These are phyloP conservation scores for Acanthopagrus latus DNA, from an alignment of 2,797 vertebrate genomes.

Conservation along the genomic window DNA sequence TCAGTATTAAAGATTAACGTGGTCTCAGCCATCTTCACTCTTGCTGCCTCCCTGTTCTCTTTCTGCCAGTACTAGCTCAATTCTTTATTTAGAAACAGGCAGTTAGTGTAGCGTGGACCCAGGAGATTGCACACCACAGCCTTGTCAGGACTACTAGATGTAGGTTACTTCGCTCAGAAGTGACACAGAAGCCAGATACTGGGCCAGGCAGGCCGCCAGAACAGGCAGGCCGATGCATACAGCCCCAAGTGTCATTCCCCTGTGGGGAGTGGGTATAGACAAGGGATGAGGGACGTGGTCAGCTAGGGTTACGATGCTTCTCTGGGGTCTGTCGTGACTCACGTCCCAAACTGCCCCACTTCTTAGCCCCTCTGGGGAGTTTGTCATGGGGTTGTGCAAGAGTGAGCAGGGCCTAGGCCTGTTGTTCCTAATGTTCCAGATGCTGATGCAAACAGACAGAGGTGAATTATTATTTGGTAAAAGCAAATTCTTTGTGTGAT, in stretches of 20 bases:
- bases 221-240: conserved; percentile 48
- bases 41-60: conserved; percentile 56
- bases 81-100: conserved; percentile 84
- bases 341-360: conserved; percentile 42
- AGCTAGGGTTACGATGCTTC: conserved; percentile 22
- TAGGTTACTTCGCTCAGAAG: conserved; percentile 75
- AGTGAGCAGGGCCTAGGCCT: conserved; percentile 1
- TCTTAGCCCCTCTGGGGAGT: conserved; percentile 28
- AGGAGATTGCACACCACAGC: conserved; percentile 61
- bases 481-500: not conserved
- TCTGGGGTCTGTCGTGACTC: conserved; percentile 48
- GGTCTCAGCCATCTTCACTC: conserved; percentile 57
- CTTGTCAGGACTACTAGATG: conserved; percentile 73
- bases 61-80: conserved; percentile 65
- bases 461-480: not conserved
- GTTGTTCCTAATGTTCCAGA: conserved; percentile 17
- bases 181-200: conserved; percentile 56
- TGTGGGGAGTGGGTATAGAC: conserved; percentile 3
- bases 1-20: conserved; percentile 81
- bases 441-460: not conserved
- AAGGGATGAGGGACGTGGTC: not conserved
- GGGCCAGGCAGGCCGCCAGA: conserved; percentile 24
- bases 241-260: conserved; percentile 29
- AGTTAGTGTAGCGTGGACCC: conserved; percentile 64
- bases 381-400: conserved; percentile 29